phyloP scores from a whole-genome alignment of 2,888 invertebrate species.

The Polymixis flavicincta region DNA sequence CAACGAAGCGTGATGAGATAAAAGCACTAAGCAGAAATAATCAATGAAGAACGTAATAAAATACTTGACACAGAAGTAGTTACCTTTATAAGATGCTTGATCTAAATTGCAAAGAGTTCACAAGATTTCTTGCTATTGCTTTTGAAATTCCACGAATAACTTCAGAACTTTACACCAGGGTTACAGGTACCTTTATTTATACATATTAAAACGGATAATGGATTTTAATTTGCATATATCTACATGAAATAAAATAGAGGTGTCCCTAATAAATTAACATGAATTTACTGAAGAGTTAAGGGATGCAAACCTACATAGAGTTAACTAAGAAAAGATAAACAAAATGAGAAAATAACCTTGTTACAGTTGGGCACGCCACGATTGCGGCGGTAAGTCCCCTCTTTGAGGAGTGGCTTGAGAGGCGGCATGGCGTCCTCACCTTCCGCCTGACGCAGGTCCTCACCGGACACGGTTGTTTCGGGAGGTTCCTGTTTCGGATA shows the following conservation, averaged over 20 bases:
- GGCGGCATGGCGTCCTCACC: too few relatives aligned
- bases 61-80: constrained; percentile 8
- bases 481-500: too few relatives aligned
- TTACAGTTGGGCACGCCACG: too few relatives aligned
- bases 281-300: constrained; percentile 23
- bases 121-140: constrained; percentile 27
- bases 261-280: constrained; percentile 61
- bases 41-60: constrained; percentile 18
- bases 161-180: constrained; percentile 12
- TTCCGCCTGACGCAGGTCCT: too few relatives aligned
- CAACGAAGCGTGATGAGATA: neutral
- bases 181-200: constrained; percentile 56
- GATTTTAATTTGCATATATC: constrained; percentile 59
- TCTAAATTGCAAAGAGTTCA: constrained; percentile 41
- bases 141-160: constrained; percentile 40
- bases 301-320: neutral
- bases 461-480: too few relatives aligned
- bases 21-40: neutral
- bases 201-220: constrained; percentile 61
- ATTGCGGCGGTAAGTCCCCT: too few relatives aligned
- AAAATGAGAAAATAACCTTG: too few relatives aligned
- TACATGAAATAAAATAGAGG: constrained; percentile 59
- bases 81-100: constrained; percentile 26
- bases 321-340: neutral
- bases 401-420: too few relatives aligned